Base-by-base conservation (phyloP, 92 coral and sea anemone genomes). In the Zoanthus solanderi region DNA sequence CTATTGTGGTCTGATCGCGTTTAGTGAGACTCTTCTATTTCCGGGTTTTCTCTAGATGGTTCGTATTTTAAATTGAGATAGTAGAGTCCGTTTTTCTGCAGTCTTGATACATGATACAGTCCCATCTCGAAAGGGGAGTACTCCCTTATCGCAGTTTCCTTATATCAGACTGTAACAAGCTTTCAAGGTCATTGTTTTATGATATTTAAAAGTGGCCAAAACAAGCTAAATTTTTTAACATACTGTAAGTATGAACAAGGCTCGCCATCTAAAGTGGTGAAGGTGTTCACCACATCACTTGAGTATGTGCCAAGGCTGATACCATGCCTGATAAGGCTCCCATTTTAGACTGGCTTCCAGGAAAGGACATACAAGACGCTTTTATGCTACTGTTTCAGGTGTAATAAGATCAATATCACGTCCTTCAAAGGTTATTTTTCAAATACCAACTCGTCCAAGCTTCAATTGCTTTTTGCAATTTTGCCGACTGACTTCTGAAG, bases 311-410 rank as follows among this genome's bases (percentile, higher is more conserved):
- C 68, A 61, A 61, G 68, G 30, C 14, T 48, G n/a, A 80, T 11
- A 56, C 53, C 76, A 80, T 60, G 7, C 13, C 85, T 30, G 42
- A 30, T 42, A 80, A 30, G 29, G 85, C 73, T 80, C 85, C 85
- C 42, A 80, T 30, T 80, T 80, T 80, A 29, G 76, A 80, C n/a
- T 60, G 42, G 85, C 85, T 75, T 75, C 45, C 56, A 30, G 72
- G 72, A 79, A 79, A 23, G 29, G 54, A 79, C 83, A 77, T 17
- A 50, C 71, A 17, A 9, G 83, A 29, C 5, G 11, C 72, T 77
- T 47, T 77, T 77, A 14, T 10, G 57, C 56, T 30, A 77, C 9
- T 42, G 31, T 4, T 29, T 42, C 83, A 56, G 83, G 48, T 29
- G 48, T 18, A 47, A 77, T 77, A 56, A 29, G 66, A 58, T 58